A percentile compares a stretch with the other conserved stretches of the same genome.
Evolutionary conservation across 2,797 vertebrate genomes (phyloP).

Genomic region (Rhabdophis nuchalis): DNA sequence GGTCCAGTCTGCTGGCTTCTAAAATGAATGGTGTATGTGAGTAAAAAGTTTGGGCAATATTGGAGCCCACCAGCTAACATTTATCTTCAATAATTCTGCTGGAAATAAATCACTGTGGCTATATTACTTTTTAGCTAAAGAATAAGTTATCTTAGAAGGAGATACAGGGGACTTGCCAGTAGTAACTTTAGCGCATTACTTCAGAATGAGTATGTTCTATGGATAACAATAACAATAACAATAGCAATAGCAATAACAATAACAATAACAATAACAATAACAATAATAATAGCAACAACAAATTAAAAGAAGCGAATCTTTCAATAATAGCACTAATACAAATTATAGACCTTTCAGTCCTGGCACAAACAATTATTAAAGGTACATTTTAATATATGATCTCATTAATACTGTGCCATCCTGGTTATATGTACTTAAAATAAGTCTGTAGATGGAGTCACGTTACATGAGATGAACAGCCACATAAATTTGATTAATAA

Average conservation of each 20-base stretch:
- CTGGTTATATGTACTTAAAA: not conserved
- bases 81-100: not conserved
- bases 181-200: not conserved
- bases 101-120: not conserved
- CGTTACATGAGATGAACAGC: not conserved
- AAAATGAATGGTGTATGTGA: not conserved
- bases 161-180: not conserved
- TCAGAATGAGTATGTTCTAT: not conserved
- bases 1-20: not conserved
- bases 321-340: not conserved
- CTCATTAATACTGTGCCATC: not conserved
- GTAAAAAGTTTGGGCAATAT: not conserved
- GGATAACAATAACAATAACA: not conserved
- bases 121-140: not conserved
- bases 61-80: not conserved
- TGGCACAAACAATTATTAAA: not conserved
- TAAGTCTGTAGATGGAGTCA: not conserved
- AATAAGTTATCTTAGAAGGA: not conserved
- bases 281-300: not conserved
- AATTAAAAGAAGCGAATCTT: not conserved
- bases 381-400: not conserved
- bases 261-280: too few species aligned
- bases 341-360: not conserved
- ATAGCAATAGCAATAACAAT: too few species aligned
- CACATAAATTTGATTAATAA: not conserved